Conservation (phyloP, 2,113 vertebrate genomes). For the Corythaeola cristata region DNA sequence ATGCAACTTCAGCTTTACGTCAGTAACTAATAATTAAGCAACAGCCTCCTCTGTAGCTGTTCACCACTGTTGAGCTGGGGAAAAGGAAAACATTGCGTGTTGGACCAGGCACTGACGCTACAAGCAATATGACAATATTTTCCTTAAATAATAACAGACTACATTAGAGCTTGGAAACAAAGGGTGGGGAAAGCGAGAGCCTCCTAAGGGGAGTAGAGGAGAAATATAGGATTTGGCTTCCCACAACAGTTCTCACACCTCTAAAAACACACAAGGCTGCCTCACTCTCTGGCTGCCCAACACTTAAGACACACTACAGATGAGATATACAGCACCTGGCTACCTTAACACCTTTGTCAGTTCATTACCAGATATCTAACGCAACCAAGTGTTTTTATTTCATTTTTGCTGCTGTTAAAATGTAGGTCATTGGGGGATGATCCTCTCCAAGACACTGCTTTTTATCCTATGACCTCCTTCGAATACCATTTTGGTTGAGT, state of each 20-base stretch:
- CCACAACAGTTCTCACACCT: not conserved
- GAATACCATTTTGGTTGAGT: not conserved
- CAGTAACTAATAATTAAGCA: not conserved
- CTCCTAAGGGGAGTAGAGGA: not conserved
- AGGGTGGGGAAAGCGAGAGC: not conserved
- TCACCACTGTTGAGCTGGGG: not conserved
- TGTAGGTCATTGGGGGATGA: not conserved
- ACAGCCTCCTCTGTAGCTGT: not conserved
- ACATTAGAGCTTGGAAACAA: not conserved
- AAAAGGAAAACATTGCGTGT: not conserved
- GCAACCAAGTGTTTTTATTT: not conserved
- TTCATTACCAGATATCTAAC: not conserved
- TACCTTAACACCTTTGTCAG: not conserved
- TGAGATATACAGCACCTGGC: conserved; percentile 32
- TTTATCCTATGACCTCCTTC: not conserved
- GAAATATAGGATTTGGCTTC: not conserved
- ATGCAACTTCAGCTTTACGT: not conserved
- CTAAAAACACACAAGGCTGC: not conserved
- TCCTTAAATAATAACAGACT: not conserved
- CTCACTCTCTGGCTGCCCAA: not conserved
- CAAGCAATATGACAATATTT: not conserved
- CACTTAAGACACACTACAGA: not conserved
- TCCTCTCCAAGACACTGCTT: not conserved
- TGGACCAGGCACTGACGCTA: not conserved
- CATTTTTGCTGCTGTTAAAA: not conserved